Evolutionary conservation across 2,797 vertebrate species (phyloP).

Genomic region (Merluccius polli): DNA sequence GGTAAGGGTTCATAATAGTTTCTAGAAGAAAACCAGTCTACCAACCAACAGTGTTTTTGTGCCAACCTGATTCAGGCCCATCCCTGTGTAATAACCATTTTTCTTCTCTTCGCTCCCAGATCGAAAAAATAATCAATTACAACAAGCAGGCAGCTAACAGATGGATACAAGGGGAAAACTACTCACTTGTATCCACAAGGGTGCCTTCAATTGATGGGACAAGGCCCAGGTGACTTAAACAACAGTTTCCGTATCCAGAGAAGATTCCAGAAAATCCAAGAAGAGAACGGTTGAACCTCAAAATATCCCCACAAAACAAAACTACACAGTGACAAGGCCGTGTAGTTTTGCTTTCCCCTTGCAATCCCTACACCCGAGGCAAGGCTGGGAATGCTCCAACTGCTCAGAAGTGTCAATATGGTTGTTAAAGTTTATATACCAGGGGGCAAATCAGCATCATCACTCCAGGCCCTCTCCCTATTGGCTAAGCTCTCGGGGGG

Average conservation of each 20-base stretch:
- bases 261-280: slow-evolving; percentile 79
- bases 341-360: slow-evolving; percentile 92
- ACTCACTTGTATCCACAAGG: slow-evolving; percentile 90
- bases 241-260: slow-evolving; percentile 78
- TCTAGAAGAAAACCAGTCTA: neutral
- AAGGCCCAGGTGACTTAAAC: slow-evolving; percentile 78
- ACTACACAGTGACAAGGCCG: slow-evolving; percentile 75
- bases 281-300: slow-evolving; percentile 87
- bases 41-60: neutral
- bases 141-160: slow-evolving; percentile 10
- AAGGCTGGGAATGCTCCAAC: slow-evolving; percentile 97
- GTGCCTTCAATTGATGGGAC: slow-evolving; percentile 85
- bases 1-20: neutral
- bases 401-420: slow-evolving; percentile 88
- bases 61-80: slow-evolving; percentile 3
- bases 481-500: slow-evolving; percentile 70
- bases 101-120: neutral
- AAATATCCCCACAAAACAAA: slow-evolving; percentile 88
- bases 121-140: neutral
- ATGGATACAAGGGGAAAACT: slow-evolving; percentile 41
- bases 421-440: slow-evolving; percentile 84
- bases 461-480: slow-evolving; percentile 51
- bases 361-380: slow-evolving; percentile 99
- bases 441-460: slow-evolving; percentile 72
- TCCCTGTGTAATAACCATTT: neutral